Conservation (phyloP, 2,113 vertebrate genomes). For the Grantiella picta region DNA sequence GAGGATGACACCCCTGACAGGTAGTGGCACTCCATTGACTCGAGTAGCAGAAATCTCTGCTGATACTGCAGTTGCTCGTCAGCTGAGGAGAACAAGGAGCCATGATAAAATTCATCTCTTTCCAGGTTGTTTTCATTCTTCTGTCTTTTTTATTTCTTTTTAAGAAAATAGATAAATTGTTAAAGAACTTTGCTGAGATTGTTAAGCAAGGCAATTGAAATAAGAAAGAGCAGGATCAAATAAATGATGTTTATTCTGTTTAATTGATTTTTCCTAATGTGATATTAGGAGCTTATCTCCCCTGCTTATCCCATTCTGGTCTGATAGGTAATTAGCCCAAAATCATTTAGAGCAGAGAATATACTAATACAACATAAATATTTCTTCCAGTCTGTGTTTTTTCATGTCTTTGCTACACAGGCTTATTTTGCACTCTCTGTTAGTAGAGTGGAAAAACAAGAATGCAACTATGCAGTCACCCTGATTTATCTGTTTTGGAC, state of each 20-base stretch:
- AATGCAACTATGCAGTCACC: neutral
- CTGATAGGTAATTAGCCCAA: neutral
- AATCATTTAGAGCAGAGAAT: neutral
- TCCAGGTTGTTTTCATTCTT: neutral
- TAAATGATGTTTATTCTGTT: neutral
- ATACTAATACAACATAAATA: neutral
- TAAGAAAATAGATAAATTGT: neutral
- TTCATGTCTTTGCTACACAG: neutral
- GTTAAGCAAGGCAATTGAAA: neutral
- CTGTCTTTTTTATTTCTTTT: neutral
- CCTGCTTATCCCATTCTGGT: neutral
- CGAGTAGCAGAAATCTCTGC: neutral
- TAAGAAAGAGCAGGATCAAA: neutral
- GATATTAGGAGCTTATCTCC: slow-evolving; percentile 15
- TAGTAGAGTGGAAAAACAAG: neutral
- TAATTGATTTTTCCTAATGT: slow-evolving; percentile 32
- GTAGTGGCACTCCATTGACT: neutral
- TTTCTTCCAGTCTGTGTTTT: neutral
- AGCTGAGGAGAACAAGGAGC: neutral
- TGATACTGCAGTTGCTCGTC: neutral
- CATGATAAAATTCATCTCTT: neutral
- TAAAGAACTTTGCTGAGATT: neutral
- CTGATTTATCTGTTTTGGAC: slow-evolving; percentile 40
- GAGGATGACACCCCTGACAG: neutral
- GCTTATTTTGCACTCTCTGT: neutral